phyloP scores from a whole-genome alignment of 2,888 invertebrate species.

The Kuschelorhynchus macadamiae region DNA sequence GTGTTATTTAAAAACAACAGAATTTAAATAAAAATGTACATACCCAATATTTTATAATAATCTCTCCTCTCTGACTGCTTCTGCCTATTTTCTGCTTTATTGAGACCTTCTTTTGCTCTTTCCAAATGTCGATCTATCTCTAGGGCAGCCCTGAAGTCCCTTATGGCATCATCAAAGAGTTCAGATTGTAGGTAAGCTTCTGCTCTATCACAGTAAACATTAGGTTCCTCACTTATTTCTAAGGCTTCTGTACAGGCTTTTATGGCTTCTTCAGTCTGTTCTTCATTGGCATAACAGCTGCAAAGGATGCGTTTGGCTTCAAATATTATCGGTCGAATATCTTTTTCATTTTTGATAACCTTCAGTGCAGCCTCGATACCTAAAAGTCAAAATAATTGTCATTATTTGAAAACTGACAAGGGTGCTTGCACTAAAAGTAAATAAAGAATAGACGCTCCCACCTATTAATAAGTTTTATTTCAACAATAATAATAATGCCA shows the following conservation, averaged over 20 bases:
- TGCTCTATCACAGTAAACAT: constrained; percentile 89
- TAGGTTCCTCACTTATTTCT: constrained; percentile 80
- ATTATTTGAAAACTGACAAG: background rate
- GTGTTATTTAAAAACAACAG: no score
- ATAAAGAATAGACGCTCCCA: no score
- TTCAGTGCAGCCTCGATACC: constrained; percentile 78
- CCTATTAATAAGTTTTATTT: no score
- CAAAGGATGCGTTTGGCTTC: constrained; percentile 86
- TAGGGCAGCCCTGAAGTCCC: constrained; percentile 88
- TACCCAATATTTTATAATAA: constrained; percentile 95
- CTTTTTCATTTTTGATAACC: constrained; percentile 79
- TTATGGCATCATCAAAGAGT: constrained; percentile 93
- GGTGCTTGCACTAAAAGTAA: no score
- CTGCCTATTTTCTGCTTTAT: constrained; percentile 90
- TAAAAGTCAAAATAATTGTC: background rate
- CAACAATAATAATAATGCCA: no score
- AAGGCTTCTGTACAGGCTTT: constrained; percentile 85
- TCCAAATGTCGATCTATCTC: constrained; percentile 84
- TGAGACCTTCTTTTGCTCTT: constrained; percentile 90
- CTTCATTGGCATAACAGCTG: constrained; percentile 81
- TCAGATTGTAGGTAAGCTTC: constrained; percentile 92
- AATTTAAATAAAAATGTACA: no score
- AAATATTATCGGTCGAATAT: constrained; percentile 79
- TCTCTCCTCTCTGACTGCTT: constrained; percentile 94
- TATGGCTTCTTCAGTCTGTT: constrained; percentile 81